Percentiles rank a stretch among this genome's conserved stretches.
Evolutionary conservation across 2,888 invertebrate genomes (phyloP).

Genomic region (Mantis religiosa): DNA sequence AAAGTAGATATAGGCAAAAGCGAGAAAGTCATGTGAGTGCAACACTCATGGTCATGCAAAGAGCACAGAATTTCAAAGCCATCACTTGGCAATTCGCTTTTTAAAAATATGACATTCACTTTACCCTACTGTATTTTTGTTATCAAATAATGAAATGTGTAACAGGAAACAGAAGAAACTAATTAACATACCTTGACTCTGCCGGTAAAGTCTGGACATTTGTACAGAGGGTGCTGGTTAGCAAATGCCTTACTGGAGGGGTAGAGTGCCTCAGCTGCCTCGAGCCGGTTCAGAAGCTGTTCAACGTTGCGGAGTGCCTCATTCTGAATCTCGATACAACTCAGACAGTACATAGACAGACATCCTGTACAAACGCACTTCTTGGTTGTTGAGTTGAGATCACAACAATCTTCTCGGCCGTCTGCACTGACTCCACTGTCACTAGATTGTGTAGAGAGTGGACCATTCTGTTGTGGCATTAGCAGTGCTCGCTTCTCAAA

Average conservation of each 20-base stretch:
- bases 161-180: too few species aligned
- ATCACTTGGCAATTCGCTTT: too few species aligned
- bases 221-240: slow-evolving; percentile 65
- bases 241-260: slow-evolving; percentile 80
- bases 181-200: slow-evolving; percentile 54
- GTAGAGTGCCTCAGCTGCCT: slow-evolving; percentile 74
- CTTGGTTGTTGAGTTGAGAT: not conserved
- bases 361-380: slow-evolving; percentile 58
- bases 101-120: too few species aligned
- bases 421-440: slow-evolving; percentile 16
- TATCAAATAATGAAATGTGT: too few species aligned
- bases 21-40: too few species aligned
- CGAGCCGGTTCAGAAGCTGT: slow-evolving; percentile 65
- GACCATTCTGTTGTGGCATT: not conserved
- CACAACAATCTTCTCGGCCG: not conserved
- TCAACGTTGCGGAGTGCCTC: slow-evolving; percentile 71
- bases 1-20: too few species aligned
- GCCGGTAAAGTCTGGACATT: slow-evolving; percentile 59
- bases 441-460: slow-evolving; percentile 19
- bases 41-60: too few species aligned
- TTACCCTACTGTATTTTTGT: too few species aligned
- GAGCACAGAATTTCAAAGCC: too few species aligned
- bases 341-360: slow-evolving; percentile 65
- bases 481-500: not conserved
- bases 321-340: slow-evolving; percentile 68